Conservation (phyloP, 2,888 invertebrate genomes). For the Hemicrepidius hirtus region DNA sequence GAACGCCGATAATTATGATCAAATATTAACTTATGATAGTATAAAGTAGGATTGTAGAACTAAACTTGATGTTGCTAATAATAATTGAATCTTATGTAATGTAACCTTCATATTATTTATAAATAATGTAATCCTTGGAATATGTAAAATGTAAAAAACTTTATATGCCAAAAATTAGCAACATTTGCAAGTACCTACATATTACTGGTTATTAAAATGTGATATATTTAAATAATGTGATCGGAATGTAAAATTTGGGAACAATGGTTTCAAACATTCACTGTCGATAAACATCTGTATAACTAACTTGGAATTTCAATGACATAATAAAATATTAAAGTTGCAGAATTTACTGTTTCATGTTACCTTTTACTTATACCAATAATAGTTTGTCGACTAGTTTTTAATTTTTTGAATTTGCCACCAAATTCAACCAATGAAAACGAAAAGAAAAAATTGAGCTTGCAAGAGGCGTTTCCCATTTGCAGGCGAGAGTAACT, state of each 20-base stretch:
- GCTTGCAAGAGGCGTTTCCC: too few species aligned
- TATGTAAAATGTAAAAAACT: slow-evolving; percentile 16
- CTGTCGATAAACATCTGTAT: slow-evolving; percentile 12
- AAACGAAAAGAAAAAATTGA: too few species aligned
- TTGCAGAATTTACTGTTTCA: too few species aligned
- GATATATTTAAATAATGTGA: slow-evolving; percentile 29
- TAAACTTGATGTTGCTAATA: slow-evolving; percentile 28
- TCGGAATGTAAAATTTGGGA: slow-evolving; percentile 25
- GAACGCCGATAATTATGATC: background rate
- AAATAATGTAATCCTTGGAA: slow-evolving; percentile 1
- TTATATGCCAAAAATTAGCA: slow-evolving; percentile 23
- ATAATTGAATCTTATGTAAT: background rate
- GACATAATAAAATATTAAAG: slow-evolving; percentile 13
- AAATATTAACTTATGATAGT: slow-evolving; percentile 15
- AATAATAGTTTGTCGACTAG: too few species aligned
- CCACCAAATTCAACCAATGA: too few species aligned
- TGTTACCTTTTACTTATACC: too few species aligned
- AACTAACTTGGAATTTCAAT: slow-evolving; percentile 11
- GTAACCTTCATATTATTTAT: slow-evolving; percentile 16
- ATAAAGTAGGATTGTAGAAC: slow-evolving; percentile 10
- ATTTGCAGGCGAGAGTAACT: too few species aligned
- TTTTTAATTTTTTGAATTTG: too few species aligned
- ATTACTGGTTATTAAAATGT: slow-evolving; percentile 15
- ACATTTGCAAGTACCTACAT: slow-evolving; percentile 25
- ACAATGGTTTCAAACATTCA: slow-evolving; percentile 17